phyloP scores from a whole-genome alignment of 2,113 vertebrate species.

The Equus quagga region DNA sequence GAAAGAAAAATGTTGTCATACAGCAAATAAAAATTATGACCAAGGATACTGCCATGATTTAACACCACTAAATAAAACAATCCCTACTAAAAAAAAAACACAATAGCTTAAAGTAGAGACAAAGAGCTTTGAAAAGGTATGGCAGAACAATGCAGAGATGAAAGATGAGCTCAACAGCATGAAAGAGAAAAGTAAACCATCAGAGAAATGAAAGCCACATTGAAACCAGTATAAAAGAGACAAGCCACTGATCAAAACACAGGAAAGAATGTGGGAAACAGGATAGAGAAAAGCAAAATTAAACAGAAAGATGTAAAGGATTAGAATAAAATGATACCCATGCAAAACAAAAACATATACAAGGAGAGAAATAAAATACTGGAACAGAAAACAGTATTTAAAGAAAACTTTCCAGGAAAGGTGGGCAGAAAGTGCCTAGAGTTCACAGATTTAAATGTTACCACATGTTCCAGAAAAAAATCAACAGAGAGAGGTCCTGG shows the following conservation, averaged over 20 bases:
- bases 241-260: neutral
- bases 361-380: neutral
- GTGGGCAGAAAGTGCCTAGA: neutral
- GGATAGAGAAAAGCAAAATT: conserved; percentile 5
- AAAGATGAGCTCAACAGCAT: neutral
- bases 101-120: neutral
- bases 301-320: neutral
- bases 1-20: neutral
- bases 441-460: conserved; percentile 5
- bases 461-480: neutral
- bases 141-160: neutral
- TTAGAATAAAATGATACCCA: neutral
- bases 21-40: conserved; percentile 44
- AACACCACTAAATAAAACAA: neutral
- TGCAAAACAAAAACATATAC: neutral
- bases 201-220: neutral
- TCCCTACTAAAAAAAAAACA: neutral
- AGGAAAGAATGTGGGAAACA: neutral
- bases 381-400: neutral
- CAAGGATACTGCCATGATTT: neutral
- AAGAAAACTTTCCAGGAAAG: neutral
- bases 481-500: neutral
- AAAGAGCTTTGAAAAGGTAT: neutral
- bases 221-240: neutral
- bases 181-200: neutral